Base-by-base conservation (phyloP, 30 jellyfish, hydroid and myxozoan genomes). In the Turritopsis rubra region DNA sequence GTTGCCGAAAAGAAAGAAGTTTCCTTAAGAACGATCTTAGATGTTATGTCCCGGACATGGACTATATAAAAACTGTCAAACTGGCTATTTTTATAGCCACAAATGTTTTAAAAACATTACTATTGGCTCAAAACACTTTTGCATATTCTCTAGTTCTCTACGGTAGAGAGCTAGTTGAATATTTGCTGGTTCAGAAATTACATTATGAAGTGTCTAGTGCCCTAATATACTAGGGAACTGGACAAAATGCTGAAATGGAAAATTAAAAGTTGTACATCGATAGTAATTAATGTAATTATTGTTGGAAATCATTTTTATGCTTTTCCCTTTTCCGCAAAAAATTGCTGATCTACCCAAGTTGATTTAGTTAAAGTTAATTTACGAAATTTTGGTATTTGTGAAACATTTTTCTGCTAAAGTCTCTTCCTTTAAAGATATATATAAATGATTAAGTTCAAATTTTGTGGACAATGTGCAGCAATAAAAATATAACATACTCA, bases 71-170 rank as follows among this genome's bases (percentile, higher is more conserved):
- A 60, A 60, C 73, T 0, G 73, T 60, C 73, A 79, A 79, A 79
- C 30, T 3, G 84, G 86, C 86, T 79, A 29, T 79, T 53, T 79
- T 79, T 30, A 79, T 29, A 79, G 86, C 86, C 86, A 53, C 86
- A 79, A 26, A 79, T 79, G 28, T 26, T 72, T 21, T 72, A 25
- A 72, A 21, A 72, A 72, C 81, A 72, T 72, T 72, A 72, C 81
- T n/a, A 26, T 21, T 21, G 81, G 74, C 81, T 60, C 73, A 18
- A 60, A 18, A n/a, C 21, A 60, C 73, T 18, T 60, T 60, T 0
- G 21, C 19, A 21, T 60, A 60, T 60, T 60, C 73, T 60, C 0
- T 60, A 60, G 73, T 60, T 60, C 73, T 60, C 73, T 60, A 60
- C 21, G 21, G 22, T 60, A 23, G 22, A 0, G 73, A 60, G 73